Evolutionary conservation across 2,113 vertebrate genomes (phyloP).

Genomic region (Cricetomys ansorgei): DNA sequence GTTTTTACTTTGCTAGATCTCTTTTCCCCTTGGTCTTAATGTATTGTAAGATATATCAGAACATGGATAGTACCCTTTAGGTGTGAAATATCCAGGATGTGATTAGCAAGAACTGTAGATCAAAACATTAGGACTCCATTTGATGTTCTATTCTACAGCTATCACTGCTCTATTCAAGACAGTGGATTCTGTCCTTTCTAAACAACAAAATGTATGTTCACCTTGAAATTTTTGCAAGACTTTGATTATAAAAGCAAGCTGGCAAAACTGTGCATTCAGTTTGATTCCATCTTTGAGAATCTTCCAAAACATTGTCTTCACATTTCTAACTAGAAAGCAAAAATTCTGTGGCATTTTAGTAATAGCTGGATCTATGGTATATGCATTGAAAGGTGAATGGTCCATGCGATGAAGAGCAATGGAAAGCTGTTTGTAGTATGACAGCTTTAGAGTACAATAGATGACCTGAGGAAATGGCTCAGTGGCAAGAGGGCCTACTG

Average conservation of each 20-base stretch:
- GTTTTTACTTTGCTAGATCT: not conserved
- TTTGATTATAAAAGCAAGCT: constrained; percentile 76
- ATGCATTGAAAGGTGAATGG: not conserved
- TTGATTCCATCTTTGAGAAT: constrained; percentile 74
- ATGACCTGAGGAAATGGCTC: not conserved
- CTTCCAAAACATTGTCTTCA: constrained; percentile 49
- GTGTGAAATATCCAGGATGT: constrained; percentile 67
- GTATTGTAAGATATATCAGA: not conserved
- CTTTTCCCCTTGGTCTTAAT: not conserved
- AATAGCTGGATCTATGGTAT: not conserved
- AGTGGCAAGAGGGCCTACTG: no score
- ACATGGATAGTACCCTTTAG: constrained; percentile 56
- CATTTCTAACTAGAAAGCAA: constrained; percentile 63
- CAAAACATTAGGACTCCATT: constrained; percentile 63
- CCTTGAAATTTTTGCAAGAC: constrained; percentile 73
- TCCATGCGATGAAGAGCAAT: not conserved
- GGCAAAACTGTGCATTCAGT: constrained; percentile 48
- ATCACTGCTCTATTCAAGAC: constrained; percentile 49
- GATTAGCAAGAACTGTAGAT: not conserved
- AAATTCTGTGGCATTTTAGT: constrained; percentile 60
- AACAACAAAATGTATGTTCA: constrained; percentile 80
- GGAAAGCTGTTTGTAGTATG: constrained; percentile 7
- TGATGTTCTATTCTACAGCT: constrained; percentile 64
- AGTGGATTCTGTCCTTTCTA: constrained; percentile 75
- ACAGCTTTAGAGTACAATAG: not conserved